Evolutionary conservation across 30 jellyfish, hydroid and myxozoan species (phyloP).

Genomic region (Nemopilema nomurai): DNA sequence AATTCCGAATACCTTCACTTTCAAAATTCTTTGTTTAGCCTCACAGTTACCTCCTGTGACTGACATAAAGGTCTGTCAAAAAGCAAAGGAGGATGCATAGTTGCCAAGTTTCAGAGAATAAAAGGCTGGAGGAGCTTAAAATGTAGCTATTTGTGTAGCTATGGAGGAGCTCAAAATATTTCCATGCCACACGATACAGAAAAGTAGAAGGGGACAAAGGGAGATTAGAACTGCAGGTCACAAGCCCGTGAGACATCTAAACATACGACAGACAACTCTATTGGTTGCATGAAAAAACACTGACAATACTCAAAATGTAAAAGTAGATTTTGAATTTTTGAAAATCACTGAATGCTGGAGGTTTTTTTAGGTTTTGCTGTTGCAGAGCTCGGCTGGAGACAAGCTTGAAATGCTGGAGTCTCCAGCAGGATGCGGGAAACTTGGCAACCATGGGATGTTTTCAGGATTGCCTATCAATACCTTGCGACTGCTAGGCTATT

Average conservation of each 20-base stretch:
- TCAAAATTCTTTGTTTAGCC: background rate
- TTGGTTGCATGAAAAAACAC: background rate
- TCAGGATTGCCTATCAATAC: background rate
- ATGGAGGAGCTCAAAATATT: background rate
- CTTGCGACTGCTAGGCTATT: background rate
- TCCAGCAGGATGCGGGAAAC: conserved; percentile 24
- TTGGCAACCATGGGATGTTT: conserved; percentile 4
- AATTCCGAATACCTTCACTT: background rate
- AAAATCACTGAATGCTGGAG: background rate
- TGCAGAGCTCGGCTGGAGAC: conserved; percentile 19
- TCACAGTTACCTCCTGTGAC: background rate
- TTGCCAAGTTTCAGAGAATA: background rate
- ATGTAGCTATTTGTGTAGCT: background rate
- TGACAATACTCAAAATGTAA: background rate
- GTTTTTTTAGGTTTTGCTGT: background rate
- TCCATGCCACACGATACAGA: background rate
- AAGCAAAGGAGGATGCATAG: background rate
- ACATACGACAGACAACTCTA: background rate
- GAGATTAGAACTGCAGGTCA: background rate
- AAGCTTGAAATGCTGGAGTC: conserved; percentile 16
- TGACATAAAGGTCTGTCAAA: background rate
- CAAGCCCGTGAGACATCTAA: background rate
- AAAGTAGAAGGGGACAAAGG: background rate
- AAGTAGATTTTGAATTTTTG: background rate
- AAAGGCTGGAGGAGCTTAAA: background rate